Conservation (phyloP, 2,888 invertebrate genomes). For the Caprella mutica region DNA sequence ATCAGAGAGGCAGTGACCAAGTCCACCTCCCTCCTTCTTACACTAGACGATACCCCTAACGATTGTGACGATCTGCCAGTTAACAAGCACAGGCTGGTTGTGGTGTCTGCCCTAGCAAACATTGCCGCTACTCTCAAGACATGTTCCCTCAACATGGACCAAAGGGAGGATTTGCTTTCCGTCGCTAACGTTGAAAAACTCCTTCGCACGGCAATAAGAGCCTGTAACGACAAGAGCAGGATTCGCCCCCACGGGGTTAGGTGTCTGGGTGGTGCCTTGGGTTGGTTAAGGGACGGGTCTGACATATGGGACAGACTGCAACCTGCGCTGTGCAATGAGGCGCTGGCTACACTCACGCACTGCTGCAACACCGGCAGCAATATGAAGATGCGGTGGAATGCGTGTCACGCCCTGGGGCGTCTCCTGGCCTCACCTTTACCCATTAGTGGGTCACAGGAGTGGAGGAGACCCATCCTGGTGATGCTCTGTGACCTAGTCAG, state of each 20-base stretch:
- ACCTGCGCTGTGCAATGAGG: background rate
- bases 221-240: slow-evolving; percentile 28
- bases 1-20: background rate
- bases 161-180: slow-evolving; percentile 6
- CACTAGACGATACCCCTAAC: too few relatives aligned
- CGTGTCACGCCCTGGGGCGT: slow-evolving; percentile 29
- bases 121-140: slow-evolving; percentile 19
- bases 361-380: slow-evolving; percentile 27
- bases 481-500: slow-evolving; percentile 18
- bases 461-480: slow-evolving; percentile 21
- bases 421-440: slow-evolving; percentile 15
- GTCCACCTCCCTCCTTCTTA: background rate
- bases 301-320: background rate
- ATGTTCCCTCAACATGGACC: background rate
- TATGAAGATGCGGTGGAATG: slow-evolving; percentile 34
- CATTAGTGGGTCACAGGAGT: slow-evolving; percentile 7
- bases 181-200: slow-evolving; percentile 4
- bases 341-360: slow-evolving; percentile 16
- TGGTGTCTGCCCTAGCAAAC: slow-evolving; percentile 29
- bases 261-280: slow-evolving; percentile 19
- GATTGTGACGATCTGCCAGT: too few relatives aligned
- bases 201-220: slow-evolving; percentile 17
- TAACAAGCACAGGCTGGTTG: slow-evolving; percentile 26
- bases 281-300: slow-evolving; percentile 2
- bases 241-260: slow-evolving; percentile 27